Percentiles rank a stretch among this genome's conserved stretches.
phyloP scores from a whole-genome alignment of 2,797 vertebrate genomes.

The Acanthopagrus latus region DNA sequence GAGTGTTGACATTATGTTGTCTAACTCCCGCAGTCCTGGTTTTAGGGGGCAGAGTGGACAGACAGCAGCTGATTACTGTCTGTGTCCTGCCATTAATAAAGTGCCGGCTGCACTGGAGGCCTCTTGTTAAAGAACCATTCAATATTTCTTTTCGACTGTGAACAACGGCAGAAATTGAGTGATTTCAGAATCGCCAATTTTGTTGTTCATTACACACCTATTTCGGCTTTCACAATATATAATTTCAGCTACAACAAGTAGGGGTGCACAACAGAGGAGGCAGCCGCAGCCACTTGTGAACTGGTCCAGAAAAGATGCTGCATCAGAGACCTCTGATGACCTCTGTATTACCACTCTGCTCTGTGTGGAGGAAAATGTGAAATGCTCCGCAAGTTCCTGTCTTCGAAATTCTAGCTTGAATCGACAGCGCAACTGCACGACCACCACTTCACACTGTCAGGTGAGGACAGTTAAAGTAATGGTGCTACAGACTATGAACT shows the following conservation, averaged over 20 bases:
- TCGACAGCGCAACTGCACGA: neutral
- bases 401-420: neutral
- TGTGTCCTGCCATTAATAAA: slow-evolving; percentile 20
- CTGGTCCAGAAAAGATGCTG: slow-evolving; percentile 7
- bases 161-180: slow-evolving; percentile 39
- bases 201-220: slow-evolving; percentile 10
- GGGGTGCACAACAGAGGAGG: slow-evolving; percentile 6
- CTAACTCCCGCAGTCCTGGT: neutral
- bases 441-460: neutral
- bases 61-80: slow-evolving; percentile 14
- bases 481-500: neutral
- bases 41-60: neutral
- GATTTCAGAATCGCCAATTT: slow-evolving; percentile 28
- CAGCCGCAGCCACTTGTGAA: slow-evolving; percentile 1
- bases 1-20: neutral
- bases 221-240: slow-evolving; percentile 32
- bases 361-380: slow-evolving; percentile 12
- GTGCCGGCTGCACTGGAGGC: neutral
- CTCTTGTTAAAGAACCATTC: slow-evolving; percentile 16
- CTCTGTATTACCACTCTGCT: neutral
- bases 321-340: slow-evolving; percentile 2
- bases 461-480: neutral
- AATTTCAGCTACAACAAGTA: neutral
- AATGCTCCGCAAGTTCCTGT: neutral
- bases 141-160: slow-evolving; percentile 22